phyloP scores from a whole-genome alignment of 2,113 vertebrate genomes.

The Colaptes auratus region DNA sequence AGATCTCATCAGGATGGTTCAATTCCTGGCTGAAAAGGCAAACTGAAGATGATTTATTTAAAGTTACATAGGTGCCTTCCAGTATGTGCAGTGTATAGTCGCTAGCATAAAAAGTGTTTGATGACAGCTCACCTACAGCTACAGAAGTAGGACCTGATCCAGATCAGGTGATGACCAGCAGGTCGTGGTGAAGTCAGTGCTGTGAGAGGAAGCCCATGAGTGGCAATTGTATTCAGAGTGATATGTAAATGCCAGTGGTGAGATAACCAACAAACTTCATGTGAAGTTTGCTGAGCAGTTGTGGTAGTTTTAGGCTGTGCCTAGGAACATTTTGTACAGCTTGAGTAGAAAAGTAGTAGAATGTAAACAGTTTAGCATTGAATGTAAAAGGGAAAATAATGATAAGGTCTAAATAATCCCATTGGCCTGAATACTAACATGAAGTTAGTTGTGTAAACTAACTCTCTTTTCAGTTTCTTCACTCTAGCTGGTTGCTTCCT shows the following conservation, averaged over 20 bases:
- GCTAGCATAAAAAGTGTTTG: not conserved
- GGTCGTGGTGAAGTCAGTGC: not conserved
- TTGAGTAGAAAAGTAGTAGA: no score
- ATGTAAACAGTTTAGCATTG: no score
- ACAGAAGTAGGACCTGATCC: not conserved
- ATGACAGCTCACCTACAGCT: not conserved
- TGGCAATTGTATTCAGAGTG: accelerated
- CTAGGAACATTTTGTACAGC: no score
- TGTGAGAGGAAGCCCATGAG: not conserved
- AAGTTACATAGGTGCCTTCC: not conserved
- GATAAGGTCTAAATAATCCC: no score
- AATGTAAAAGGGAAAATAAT: no score
- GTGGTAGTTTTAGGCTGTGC: no score
- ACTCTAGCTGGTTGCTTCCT: no score
- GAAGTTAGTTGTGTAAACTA: no score
- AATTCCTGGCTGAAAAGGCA: not conserved
- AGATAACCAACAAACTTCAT: not conserved
- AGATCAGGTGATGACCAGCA: not conserved
- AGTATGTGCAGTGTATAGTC: not conserved
- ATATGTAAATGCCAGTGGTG: not conserved
- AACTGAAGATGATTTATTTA: not conserved
- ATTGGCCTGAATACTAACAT: no score
- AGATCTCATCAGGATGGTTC: not conserved
- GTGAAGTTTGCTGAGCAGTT: not conserved
- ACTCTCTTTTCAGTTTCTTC: no score